Evolutionary conservation across 92 coral and sea anemone genomes (phyloP).

Genomic region (Paragorgia papillata): DNA sequence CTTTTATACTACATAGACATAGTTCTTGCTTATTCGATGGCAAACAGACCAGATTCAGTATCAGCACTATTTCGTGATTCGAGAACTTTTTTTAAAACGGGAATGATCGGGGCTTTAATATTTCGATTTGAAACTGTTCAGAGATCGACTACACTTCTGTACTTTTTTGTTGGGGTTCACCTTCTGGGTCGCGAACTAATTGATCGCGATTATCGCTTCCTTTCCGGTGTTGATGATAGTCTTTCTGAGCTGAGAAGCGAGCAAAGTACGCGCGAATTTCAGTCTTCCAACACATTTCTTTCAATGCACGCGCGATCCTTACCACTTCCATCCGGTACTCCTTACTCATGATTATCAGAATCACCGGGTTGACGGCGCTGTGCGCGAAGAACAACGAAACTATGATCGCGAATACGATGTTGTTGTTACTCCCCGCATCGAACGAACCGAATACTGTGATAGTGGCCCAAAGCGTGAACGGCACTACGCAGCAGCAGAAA

Average conservation of each 20-base stretch:
- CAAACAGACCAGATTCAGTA: no score
- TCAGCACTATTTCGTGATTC: no score
- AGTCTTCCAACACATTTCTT: constrained; percentile 40
- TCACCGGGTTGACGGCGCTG: constrained; percentile 91
- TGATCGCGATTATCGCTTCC: constrained; percentile 43
- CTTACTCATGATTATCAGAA: constrained; percentile 94
- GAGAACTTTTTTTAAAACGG: no score
- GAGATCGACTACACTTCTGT: constrained; percentile 15
- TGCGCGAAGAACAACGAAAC: constrained; percentile 81
- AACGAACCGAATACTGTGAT: constrained; percentile 68
- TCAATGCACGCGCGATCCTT: constrained; percentile 22
- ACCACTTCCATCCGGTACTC: constrained; percentile 62
- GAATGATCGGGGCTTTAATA: no score
- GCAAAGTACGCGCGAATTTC: constrained; percentile 32
- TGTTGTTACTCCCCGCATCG: constrained; percentile 41
- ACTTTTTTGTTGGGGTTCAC: constrained; percentile 41
- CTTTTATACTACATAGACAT: no score
- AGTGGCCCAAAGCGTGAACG: constrained; percentile 69
- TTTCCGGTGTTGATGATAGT: constrained; percentile 39
- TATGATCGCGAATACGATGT: constrained; percentile 70
- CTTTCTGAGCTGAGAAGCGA: constrained; percentile 4
- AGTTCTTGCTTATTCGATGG: no score
- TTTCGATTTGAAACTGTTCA: no score
- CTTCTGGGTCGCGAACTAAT: constrained; percentile 30
- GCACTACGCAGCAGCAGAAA: constrained; percentile 81